Percentiles rank a stretch among this genome's conserved stretches.
phyloP scores from a whole-genome alignment of 2,797 vertebrate genomes.

The Varecia variegata region DNA sequence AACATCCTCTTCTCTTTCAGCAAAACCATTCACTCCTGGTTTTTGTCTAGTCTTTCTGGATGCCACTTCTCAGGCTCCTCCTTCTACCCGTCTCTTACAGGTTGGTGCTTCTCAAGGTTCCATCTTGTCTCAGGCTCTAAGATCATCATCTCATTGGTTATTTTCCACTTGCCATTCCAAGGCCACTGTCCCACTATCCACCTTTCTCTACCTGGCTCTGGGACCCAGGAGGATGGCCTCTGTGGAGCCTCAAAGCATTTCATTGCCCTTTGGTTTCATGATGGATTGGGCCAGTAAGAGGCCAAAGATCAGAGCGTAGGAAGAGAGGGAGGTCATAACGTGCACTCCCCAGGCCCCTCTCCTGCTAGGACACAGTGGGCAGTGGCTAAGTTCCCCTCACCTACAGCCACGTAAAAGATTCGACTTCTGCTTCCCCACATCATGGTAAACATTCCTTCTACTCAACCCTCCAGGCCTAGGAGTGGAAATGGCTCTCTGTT shows the following conservation, averaged over 20 bases:
- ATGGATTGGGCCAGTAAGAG: not conserved
- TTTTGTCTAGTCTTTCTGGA: not conserved
- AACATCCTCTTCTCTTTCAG: not conserved
- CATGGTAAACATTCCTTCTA: not conserved
- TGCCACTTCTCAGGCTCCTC: not conserved
- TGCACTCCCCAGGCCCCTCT: not conserved
- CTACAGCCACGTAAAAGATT: not conserved
- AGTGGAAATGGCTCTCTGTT: not conserved
- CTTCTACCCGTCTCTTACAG: not conserved
- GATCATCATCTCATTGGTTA: not conserved
- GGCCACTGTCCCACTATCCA: not conserved
- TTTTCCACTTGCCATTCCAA: not conserved
- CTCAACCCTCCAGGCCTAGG: not conserved
- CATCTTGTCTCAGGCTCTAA: not conserved
- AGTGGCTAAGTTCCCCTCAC: not conserved
- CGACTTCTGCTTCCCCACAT: not conserved
- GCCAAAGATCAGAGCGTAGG: not conserved
- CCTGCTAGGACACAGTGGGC: too few relatives aligned
- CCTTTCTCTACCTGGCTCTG: not conserved
- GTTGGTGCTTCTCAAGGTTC: not conserved
- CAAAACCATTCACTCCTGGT: not conserved
- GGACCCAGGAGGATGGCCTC: not conserved
- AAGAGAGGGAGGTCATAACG: too few relatives aligned
- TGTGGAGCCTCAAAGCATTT: not conserved
- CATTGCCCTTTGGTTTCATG: not conserved